Evolutionary conservation across 2,113 vertebrate species (phyloP).

Genomic region (Cebus imitator): DNA sequence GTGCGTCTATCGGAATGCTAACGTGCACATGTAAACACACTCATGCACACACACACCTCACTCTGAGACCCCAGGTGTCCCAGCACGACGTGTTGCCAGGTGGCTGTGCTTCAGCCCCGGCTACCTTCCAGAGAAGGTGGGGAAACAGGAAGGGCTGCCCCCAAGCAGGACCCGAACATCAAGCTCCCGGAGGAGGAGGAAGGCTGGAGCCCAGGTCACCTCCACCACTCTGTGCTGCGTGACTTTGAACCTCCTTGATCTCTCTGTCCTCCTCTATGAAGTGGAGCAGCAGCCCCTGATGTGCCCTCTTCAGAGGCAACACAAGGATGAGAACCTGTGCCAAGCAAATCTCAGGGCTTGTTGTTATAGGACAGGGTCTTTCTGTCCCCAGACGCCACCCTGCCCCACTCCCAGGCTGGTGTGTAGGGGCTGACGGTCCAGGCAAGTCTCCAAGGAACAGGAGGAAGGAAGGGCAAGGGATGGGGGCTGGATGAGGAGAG

Average conservation of each 20-base stretch:
- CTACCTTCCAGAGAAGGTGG: background rate
- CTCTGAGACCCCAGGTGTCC: background rate
- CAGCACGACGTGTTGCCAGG: fast-evolving
- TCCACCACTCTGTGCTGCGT: fast-evolving
- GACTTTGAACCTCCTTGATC: background rate
- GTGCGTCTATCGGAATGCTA: background rate
- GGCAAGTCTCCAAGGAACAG: background rate
- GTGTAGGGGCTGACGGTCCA: background rate
- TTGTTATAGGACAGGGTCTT: background rate
- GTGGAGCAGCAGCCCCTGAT: background rate
- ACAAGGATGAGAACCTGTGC: background rate
- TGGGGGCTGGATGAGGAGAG: background rate
- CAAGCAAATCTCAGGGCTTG: too few species aligned
- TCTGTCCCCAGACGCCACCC: background rate
- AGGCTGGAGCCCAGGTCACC: background rate
- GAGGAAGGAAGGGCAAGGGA: background rate
- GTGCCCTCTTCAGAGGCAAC: background rate
- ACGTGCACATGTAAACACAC: background rate
- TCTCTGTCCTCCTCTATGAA: background rate
- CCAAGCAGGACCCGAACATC: fast-evolving
- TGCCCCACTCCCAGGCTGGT: background rate
- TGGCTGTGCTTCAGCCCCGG: background rate
- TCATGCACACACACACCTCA: too few species aligned
- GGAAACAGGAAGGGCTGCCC: too few species aligned
- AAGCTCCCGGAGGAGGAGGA: too few species aligned